Evolutionary conservation across 2,888 invertebrate species (phyloP), one percentile per base, ranked within the genome.

Genomic region (Cryptocheilus praepositus): DNA sequence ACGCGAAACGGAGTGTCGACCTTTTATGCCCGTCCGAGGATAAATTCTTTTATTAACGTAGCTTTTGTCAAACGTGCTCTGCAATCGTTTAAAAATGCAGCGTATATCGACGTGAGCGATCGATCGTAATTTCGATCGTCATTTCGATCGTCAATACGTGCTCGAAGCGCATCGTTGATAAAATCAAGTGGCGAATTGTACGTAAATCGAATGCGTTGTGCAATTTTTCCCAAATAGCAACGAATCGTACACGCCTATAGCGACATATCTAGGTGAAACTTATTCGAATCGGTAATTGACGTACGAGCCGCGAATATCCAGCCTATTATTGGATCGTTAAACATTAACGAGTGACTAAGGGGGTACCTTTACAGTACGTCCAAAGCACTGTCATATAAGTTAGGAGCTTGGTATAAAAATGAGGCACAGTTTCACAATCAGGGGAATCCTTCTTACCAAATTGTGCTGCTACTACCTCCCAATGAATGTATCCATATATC

Each of bases 401-500:
- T 83, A 78, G 82, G 85, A 85, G 81, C 81, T 85, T 81, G 84
- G 83, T 85, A 85, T 85, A 85, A 86, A 85, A 85, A 84, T 85
- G 87, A 86, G 86, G 86, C 86, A 87, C 85, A 86, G 83, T 85
- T 87, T 86, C 84, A 86, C 85, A 86, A 87, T 87, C 83, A 82
- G 83, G 85, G 85, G 74, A 72, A 74, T 79, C 74, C 70, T 80
- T 79, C 76, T 81, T 80, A 81, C 80, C 83, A 81, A 83, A 86
- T 80, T 77, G 77, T 83, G 84, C 82, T 81, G 81, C 78, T 77
- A 81, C 81, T 85, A 86, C 77, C 84, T 87, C 86, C 86, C 87
- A 87, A 88, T 86, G 84, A 86, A 86, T 86, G 87, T 83, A 82
- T 87, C 85, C 86, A 73, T 85, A 83, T 83, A 81, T 81, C 80